A percentile compares a stretch with the other conserved stretches of the same genome.
These are phyloP conservation scores for Myrmophylax atrothorax DNA, from an alignment of 2,113 vertebrate species.

Conservation along the genomic window DNA sequence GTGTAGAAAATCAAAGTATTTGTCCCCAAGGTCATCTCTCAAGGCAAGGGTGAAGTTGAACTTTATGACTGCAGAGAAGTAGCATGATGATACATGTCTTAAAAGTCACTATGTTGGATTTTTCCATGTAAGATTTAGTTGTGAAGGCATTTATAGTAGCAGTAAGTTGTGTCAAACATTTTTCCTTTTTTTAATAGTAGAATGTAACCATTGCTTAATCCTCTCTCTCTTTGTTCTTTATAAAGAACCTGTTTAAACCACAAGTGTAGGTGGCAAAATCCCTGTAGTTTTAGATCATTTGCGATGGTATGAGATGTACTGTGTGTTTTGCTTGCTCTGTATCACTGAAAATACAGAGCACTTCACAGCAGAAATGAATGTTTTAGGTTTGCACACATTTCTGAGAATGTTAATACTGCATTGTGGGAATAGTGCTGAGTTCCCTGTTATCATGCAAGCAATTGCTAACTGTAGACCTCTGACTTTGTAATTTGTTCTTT, in stretches of 20 bases:
- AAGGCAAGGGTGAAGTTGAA: background rate
- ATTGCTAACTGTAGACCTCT: conserved; percentile 86
- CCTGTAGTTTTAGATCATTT: background rate
- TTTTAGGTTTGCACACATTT: conserved; percentile 42
- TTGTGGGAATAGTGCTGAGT: conserved; percentile 71
- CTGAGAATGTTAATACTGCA: conserved; percentile 24
- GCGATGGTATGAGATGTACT: background rate
- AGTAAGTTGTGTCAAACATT: background rate
- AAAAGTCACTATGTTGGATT: background rate
- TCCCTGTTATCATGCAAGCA: conserved; percentile 84
- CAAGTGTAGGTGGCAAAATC: background rate
- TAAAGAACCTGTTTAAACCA: background rate
- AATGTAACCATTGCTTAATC: background rate
- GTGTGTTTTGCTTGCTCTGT: background rate
- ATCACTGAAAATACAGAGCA: background rate
- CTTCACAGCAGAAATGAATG: background rate
- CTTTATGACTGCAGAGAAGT: background rate
- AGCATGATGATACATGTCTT: background rate
- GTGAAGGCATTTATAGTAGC: background rate
- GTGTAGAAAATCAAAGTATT: background rate
- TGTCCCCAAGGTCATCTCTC: conserved; percentile 16
- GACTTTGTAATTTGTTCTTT: conserved; percentile 93
- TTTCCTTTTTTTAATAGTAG: background rate
- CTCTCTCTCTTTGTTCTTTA: background rate
- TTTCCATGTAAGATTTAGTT: background rate